These are phyloP conservation scores for Encarsia formosa DNA, from an alignment of 2,888 invertebrate genomes.

Conservation along the genomic window DNA sequence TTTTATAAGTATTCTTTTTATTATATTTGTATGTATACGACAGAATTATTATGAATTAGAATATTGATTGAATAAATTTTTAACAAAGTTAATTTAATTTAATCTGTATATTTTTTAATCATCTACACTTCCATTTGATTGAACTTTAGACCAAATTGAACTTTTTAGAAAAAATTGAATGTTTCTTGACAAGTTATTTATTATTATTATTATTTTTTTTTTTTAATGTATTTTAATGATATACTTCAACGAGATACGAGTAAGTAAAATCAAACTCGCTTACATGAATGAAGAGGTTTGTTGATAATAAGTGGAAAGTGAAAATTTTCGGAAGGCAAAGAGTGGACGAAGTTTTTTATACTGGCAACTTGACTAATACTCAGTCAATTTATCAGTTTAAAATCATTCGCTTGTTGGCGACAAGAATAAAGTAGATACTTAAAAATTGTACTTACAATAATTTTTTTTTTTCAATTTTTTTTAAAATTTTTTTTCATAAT, in stretches of 20 bases:
- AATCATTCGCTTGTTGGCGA: conserved; percentile 34
- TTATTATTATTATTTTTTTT: no score
- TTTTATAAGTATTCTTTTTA: conserved; percentile 17
- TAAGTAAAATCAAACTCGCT: conserved; percentile 29
- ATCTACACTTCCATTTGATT: conserved; percentile 11
- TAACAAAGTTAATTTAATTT: conserved; percentile 18
- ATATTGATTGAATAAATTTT: conserved; percentile 24
- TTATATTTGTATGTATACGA: conserved; percentile 3
- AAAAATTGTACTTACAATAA: no score
- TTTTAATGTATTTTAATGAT: conserved; percentile 20
- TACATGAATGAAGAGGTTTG: conserved; percentile 25
- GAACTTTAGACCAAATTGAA: conserved; percentile 16
- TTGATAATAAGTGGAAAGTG: conserved; percentile 29
- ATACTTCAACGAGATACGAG: conserved; percentile 27
- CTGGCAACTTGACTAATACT: conserved; percentile 29
- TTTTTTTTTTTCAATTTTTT: no score
- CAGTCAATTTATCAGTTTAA: conserved; percentile 26
- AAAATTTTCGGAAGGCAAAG: conserved; percentile 43
- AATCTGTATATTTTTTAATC: conserved; percentile 10
- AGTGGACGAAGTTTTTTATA: conserved; percentile 40
- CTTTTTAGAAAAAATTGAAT: conserved; percentile 18
- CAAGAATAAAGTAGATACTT: conserved; percentile 9
- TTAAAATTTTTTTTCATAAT: no score
- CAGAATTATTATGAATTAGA: conserved; percentile 19
- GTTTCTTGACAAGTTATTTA: conserved; percentile 23